These are phyloP conservation scores for Heterocephalus glaber DNA, from an alignment of 2,113 vertebrate genomes.

Conservation along the genomic window DNA sequence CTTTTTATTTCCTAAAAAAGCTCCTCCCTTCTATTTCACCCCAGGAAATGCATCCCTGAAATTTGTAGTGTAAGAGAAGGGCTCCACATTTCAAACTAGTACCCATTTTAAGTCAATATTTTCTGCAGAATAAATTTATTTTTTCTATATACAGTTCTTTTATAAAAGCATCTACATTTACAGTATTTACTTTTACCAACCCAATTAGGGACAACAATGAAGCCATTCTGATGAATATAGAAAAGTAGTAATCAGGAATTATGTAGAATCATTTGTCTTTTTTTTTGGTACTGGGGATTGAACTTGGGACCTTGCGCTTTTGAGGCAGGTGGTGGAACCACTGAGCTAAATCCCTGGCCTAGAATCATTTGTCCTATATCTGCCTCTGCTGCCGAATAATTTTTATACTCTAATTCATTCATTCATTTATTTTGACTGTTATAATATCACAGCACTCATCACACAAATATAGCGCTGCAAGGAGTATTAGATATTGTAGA, in stretches of 20 bases:
- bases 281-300: too few relatives aligned
- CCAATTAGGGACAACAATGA: background rate
- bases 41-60: background rate
- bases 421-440: background rate
- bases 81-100: slow-evolving; percentile 28
- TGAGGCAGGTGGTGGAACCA: too few relatives aligned
- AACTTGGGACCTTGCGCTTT: too few relatives aligned
- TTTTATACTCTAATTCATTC: background rate
- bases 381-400: too few relatives aligned
- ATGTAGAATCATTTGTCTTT: too few relatives aligned
- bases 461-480: background rate
- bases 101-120: background rate
- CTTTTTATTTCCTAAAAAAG: background rate
- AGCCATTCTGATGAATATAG: background rate
- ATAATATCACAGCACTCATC: background rate
- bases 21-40: background rate
- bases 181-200: background rate
- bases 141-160: background rate
- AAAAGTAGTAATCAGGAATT: background rate
- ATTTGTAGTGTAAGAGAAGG: background rate
- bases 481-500: background rate
- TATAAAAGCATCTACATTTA: background rate
- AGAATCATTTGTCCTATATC: too few relatives aligned
- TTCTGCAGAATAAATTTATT: background rate
- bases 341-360: too few relatives aligned